A percentile compares a stretch with the other conserved stretches of the same genome.
Evolutionary conservation across 2,113 vertebrate genomes (phyloP).

Genomic region (Ophthalmolycus amberensis): DNA sequence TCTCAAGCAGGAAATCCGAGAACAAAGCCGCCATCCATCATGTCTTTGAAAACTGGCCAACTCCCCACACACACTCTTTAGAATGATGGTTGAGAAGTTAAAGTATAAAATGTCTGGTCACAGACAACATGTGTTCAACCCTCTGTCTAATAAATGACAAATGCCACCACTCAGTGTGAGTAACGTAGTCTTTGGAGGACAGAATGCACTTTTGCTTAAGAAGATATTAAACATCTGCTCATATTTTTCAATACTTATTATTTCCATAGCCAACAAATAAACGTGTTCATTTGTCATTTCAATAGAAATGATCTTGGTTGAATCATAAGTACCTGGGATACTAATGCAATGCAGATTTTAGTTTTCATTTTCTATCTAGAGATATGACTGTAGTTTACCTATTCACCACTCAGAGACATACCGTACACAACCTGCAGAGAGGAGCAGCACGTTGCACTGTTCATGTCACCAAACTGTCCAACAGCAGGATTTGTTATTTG

Average conservation of each 20-base stretch:
- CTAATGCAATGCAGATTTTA: not conserved
- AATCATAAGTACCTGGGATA: not conserved
- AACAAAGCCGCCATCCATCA: constrained; percentile 17
- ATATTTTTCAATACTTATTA: not conserved
- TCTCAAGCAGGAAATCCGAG: not conserved
- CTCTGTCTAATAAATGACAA: not conserved
- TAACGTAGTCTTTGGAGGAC: not conserved
- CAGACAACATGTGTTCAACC: not conserved
- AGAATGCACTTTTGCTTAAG: not conserved
- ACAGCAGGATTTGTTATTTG: not conserved
- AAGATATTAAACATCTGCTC: not conserved
- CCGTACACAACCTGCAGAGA: not conserved
- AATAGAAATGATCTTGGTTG: not conserved
- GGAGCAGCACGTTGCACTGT: not conserved
- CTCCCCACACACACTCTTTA: not conserved
- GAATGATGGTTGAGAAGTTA: not conserved
- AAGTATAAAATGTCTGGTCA: not conserved
- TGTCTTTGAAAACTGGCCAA: constrained; percentile 1
- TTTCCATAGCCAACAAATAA: not conserved
- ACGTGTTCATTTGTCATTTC: not conserved
- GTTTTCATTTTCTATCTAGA: not conserved
- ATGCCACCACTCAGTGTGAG: not conserved
- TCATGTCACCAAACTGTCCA: not conserved
- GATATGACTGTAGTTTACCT: not conserved
- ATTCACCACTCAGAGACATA: not conserved